These are phyloP conservation scores for Lepus europaeus DNA, from an alignment of 2,113 vertebrate genomes.

Conservation along the genomic window DNA sequence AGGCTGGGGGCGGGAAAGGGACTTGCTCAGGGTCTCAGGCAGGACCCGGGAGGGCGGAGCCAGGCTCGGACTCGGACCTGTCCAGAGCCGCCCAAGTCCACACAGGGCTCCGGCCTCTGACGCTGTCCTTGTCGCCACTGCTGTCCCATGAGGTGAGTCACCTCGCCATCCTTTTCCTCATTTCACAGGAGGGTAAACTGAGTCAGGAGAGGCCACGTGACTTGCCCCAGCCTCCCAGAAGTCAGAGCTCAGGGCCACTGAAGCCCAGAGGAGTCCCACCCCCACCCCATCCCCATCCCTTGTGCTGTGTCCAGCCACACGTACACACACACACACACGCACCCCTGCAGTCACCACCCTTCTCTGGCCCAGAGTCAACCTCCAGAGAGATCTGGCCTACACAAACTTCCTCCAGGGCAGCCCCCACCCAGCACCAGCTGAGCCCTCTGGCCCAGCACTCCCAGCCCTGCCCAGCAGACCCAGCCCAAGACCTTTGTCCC, in stretches of 20 bases:
- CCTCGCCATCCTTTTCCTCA: not conserved
- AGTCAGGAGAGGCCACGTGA: not conserved
- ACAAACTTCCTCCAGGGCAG: not conserved
- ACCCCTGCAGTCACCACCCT: no score
- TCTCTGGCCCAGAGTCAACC: not conserved
- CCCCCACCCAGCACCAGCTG: conserved; percentile 14
- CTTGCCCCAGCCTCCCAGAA: not conserved
- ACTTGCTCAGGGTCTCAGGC: not conserved
- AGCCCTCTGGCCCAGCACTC: conserved; percentile 52
- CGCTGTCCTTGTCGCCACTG: not conserved
- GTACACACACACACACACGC: no score
- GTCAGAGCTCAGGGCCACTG: not conserved
- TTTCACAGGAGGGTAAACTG: conserved; percentile 23
- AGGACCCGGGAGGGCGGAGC: not conserved
- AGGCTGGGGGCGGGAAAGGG: not conserved
- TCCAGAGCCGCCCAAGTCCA: no score
- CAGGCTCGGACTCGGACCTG: not conserved
- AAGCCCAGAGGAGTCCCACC: not conserved
- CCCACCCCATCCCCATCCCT: not conserved
- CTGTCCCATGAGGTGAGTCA: not conserved
- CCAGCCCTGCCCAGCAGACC: conserved; percentile 60
- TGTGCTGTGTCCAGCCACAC: no score
- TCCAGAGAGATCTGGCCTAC: not conserved
- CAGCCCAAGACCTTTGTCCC: conserved; percentile 77
- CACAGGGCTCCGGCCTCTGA: no score